Base-by-base conservation (phyloP, 1,140 invertebrate species). In the Tetragonula clypearis region DNA sequence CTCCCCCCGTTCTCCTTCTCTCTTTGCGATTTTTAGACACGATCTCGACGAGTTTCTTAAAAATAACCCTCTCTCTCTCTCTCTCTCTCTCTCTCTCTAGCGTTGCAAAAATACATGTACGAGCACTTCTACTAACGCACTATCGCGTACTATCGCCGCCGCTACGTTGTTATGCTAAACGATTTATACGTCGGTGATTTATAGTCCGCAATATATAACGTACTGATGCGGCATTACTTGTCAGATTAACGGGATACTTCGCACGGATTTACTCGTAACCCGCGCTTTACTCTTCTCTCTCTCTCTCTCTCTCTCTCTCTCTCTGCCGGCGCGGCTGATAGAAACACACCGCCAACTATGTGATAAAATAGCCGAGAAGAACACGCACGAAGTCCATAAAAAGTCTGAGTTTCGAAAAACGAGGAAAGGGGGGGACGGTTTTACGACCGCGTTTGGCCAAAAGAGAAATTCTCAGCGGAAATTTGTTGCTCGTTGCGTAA, bases 211-310 rank as follows among this genome's bases (percentile, higher is more conserved):
- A 82, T 41, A 77, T 66, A 79, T 78, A 68, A 78, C n/a, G 58
- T 26, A 35, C 53, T 26, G 75, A 79, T 78, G 35, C 30, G 60
- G 26, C 85, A 76, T 86, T 77, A 88, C 76, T 82, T 72, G 79
- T 78, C 85, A 77, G 60, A 88, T 87, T 82, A 88, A 66, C 81
- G 74, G 30, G 49, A 79, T 72, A 85, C 79, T 85, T 84, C 30
- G 65, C 80, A 65, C 60, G 77, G 85, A 84, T 88, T 87, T 88
- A 85, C 75, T 75, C 66, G 6, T 53, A 26, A 58, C 53, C n/a
- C 49, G 55, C 56, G 60, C 60, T 60, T 73, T 58, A 60, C 17
- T 80, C 78, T 6, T 41, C 5, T 41, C 41, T 41, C 41, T 41
- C 41, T 41, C 41, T 41, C 41, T 41, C 3, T 41, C 41, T 0